Conservation (phyloP, 1,140 invertebrate species). For the Panagrolaimus sp. region DNA sequence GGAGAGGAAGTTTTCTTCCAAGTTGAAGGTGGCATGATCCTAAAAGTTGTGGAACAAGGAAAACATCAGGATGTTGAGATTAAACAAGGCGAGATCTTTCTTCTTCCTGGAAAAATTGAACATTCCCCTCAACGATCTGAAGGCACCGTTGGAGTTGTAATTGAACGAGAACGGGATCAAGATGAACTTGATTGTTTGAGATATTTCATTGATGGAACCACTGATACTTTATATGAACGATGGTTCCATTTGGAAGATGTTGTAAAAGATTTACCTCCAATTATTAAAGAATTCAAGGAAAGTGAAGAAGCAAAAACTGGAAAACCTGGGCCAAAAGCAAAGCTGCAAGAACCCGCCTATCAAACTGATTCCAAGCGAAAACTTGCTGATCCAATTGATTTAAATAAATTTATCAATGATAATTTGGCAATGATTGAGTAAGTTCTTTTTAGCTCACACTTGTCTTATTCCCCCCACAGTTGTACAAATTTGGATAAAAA, state of each 20-base stretch:
- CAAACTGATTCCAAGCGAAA: conserved; percentile 27
- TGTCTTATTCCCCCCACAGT: too few species aligned
- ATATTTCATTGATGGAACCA: conserved; percentile 42
- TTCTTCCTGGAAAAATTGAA: conserved; percentile 43
- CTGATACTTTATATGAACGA: conserved; percentile 63
- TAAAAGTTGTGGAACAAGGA: conserved; percentile 65
- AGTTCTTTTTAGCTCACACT: background rate
- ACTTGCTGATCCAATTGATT: conserved; percentile 31
- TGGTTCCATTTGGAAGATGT: conserved; percentile 67
- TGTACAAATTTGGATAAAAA: too few species aligned
- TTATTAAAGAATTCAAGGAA: conserved; percentile 64
- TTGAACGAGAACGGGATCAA: conserved; percentile 64
- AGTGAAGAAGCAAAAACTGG: conserved; percentile 64
- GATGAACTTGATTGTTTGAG: conserved; percentile 65
- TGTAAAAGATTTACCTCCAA: conserved; percentile 63
- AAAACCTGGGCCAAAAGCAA: conserved; percentile 28
- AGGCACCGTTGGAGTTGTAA: conserved; percentile 66
- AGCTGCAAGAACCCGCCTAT: conserved; percentile 25
- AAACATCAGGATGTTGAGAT: conserved; percentile 64
- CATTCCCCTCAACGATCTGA: conserved; percentile 65
- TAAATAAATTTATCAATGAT: conserved; percentile 38
- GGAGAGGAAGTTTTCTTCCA: conserved; percentile 69
- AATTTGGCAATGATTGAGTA: conserved; percentile 41
- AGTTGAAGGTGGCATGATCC: conserved; percentile 66
- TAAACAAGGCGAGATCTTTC: conserved; percentile 65